phyloP scores from a whole-genome alignment of 2,797 vertebrate genomes.

The Pangasius larnaudii region DNA sequence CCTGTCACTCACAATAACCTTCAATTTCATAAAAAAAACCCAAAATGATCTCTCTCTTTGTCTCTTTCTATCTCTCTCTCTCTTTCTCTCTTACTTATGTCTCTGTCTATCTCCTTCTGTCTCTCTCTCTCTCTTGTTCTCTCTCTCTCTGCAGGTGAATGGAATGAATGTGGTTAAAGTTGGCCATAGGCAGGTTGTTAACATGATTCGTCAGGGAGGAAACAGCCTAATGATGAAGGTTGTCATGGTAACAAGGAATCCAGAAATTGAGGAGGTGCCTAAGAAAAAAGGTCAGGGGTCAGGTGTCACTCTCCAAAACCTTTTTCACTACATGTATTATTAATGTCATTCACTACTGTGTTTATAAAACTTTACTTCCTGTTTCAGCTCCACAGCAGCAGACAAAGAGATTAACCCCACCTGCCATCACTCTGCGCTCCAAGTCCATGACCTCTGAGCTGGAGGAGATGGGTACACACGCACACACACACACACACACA shows the following conservation, averaged over 20 bases:
- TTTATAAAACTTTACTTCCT: background rate
- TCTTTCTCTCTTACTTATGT: background rate
- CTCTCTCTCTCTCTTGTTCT: background rate
- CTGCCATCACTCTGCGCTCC: constrained; percentile 90
- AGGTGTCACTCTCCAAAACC: constrained; percentile 32
- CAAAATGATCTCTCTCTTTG: background rate
- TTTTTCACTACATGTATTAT: background rate
- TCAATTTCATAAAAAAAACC: background rate
- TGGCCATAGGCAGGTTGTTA: constrained; percentile 93
- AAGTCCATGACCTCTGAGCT: constrained; percentile 97
- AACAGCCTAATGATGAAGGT: constrained; percentile 95
- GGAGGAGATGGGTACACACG: constrained; percentile 87
- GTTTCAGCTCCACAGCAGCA: constrained; percentile 85
- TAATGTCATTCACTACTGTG: background rate
- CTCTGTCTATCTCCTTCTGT: background rate
- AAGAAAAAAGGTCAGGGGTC: constrained; percentile 87
- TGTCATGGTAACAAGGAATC: constrained; percentile 93
- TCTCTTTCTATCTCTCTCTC: background rate
- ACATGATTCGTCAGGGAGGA: constrained; percentile 93
- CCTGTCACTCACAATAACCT: background rate
- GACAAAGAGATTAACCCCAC: constrained; percentile 88
- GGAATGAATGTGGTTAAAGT: constrained; percentile 93
- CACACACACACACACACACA: constrained; percentile 24
- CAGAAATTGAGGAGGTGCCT: constrained; percentile 87
- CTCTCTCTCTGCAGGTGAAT: constrained; percentile 79